A percentile compares a stretch with the other conserved stretches of the same genome.
These are phyloP conservation scores for Aspidoscelis tigris DNA, from an alignment of 2,113 vertebrate genomes.

Conservation along the genomic window DNA sequence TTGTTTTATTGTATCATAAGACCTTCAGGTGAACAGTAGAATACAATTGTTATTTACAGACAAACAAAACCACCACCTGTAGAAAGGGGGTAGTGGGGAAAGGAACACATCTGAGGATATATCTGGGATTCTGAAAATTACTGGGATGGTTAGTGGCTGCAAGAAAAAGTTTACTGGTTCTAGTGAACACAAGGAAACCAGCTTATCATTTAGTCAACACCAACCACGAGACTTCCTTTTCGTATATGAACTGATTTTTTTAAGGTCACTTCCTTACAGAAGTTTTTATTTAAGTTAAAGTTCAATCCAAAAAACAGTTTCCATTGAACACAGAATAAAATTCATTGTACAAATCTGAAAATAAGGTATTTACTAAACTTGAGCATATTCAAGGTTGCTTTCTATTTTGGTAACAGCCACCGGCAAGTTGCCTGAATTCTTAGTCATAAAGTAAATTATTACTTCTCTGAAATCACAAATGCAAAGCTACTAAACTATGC, in stretches of 20 bases:
- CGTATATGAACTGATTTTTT: background rate
- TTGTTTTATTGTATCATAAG: no score
- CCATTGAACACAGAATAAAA: background rate
- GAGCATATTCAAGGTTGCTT: background rate
- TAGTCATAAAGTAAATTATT: background rate
- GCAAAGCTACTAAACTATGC: background rate
- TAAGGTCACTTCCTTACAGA: background rate
- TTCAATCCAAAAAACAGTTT: background rate
- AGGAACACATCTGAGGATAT: background rate
- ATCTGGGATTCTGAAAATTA: background rate
- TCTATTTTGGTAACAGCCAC: background rate
- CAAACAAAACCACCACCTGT: no score
- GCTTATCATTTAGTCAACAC: background rate
- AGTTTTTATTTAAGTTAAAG: background rate
- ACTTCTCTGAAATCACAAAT: background rate
- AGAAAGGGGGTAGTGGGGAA: background rate
- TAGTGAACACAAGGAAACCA: background rate
- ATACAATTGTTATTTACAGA: no score
- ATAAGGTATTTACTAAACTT: constrained; percentile 11
- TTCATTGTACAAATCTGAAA: constrained; percentile 34
- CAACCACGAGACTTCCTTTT: background rate
- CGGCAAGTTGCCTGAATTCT: background rate
- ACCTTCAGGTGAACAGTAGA: no score
- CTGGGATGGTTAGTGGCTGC: background rate
- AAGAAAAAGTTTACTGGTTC: background rate